phyloP scores from a whole-genome alignment of 2,797 vertebrate species.

The Anabacerthia variegaticeps region DNA sequence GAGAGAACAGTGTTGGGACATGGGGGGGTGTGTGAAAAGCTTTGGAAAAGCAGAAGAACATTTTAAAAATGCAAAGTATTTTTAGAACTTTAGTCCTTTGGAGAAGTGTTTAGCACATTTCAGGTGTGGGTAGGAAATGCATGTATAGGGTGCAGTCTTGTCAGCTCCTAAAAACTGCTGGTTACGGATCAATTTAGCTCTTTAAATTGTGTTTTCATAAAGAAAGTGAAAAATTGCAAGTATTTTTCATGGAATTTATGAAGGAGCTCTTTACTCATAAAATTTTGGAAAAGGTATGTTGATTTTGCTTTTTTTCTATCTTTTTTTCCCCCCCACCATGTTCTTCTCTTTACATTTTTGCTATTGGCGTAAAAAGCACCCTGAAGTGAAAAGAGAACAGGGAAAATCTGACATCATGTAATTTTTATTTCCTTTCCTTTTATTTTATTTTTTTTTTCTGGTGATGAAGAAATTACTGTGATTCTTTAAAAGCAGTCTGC shows the following conservation, averaged over 20 bases:
- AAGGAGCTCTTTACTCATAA: neutral
- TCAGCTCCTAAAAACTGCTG: neutral
- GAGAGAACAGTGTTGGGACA: neutral
- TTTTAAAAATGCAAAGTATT: neutral
- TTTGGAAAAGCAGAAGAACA: neutral
- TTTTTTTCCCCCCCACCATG: accelerated
- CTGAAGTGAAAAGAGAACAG: neutral
- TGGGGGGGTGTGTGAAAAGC: neutral
- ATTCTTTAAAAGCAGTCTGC: neutral
- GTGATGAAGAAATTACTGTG: neutral
- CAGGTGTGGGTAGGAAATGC: neutral
- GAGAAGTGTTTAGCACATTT: neutral
- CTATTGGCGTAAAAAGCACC: neutral
- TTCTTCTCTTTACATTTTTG: neutral
- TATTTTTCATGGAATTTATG: neutral
- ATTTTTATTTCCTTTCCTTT: neutral
- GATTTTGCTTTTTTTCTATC: neutral
- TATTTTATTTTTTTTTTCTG: neutral
- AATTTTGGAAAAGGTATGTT: neutral
- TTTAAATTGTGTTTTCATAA: neutral
- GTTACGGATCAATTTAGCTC: accelerated
- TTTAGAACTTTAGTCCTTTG: neutral
- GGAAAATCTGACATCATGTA: neutral
- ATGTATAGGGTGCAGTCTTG: neutral
- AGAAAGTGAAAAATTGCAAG: neutral